Evolutionary conservation across 2,888 invertebrate species (phyloP).

Genomic region (Cryptocheilus praepositus): DNA sequence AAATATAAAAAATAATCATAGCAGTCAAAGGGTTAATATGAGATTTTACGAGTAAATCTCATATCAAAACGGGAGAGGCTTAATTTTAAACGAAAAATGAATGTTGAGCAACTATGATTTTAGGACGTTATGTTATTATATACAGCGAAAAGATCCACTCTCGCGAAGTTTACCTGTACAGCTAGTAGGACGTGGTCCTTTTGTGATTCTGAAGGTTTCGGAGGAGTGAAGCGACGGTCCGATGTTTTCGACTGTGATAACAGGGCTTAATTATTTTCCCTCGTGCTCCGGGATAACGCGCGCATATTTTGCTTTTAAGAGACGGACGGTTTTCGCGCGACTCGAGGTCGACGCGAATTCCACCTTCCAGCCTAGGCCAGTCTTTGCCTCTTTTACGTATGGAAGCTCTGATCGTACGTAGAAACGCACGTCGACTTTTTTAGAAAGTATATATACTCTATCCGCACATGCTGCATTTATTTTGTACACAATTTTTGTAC

Average conservation of each 20-base stretch:
- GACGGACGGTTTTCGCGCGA: constrained; percentile 29
- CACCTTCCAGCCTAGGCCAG: constrained; percentile 44
- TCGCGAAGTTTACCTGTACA: too few species aligned
- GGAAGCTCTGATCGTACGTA: constrained; percentile 4
- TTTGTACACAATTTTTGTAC: constrained; percentile 33
- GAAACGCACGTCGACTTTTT: too few species aligned
- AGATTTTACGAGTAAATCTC: too few species aligned
- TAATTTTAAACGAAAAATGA: too few species aligned
- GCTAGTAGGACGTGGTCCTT: background rate
- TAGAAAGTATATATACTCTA: too few species aligned
- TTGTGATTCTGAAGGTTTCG: background rate
- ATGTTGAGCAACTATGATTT: too few species aligned
- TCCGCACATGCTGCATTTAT: constrained; percentile 13
- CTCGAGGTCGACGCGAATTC: constrained; percentile 19
- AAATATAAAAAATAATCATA: too few species aligned
- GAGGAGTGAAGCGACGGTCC: constrained; percentile 5
- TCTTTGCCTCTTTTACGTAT: constrained; percentile 31
- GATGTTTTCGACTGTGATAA: constrained; percentile 57
- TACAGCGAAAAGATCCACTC: too few species aligned
- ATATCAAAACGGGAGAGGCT: too few species aligned
- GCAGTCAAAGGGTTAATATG: too few species aligned
- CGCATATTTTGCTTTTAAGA: constrained; percentile 32
- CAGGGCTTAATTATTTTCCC: constrained; percentile 43
- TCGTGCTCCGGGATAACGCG: constrained; percentile 27
- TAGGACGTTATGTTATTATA: too few species aligned